Evolutionary conservation across 1,140 invertebrate genomes (phyloP), one percentile per base, ranked within the genome.

Genomic region (Pseudomyrmex dendroicus): DNA sequence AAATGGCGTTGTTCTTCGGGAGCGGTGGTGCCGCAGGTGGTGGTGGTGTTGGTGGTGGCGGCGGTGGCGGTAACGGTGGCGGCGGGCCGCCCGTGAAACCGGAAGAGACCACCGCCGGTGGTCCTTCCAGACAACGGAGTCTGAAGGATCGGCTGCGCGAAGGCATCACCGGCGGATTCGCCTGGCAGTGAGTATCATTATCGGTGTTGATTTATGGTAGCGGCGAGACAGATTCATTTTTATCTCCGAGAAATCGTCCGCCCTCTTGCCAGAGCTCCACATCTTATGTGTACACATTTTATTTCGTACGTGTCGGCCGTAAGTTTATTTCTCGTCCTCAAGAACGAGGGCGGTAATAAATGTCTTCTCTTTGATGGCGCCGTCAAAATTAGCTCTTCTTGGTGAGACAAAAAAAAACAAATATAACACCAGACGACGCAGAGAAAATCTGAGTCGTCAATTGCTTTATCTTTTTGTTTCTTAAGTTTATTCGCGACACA

Each of bases 111-210:
- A 54, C 82, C 17, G 5, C 5, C 35, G 35, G 35, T 35, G 82
- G 90, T 57, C 92, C 93, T 7, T 86, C 92, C n/a, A 91, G 94
- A 57, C 94, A 94, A 74, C 89, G 94, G 0, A 94, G 94, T 59
- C 89, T 97, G 86, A 96, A 96, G 91, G 96, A 97, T 91, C 95
- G 96, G 22, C 95, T 97, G 57, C 95, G 96, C 90, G 96, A 97
- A 64, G 96, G 96, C 88, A 97, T 97, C 92, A 96, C 96, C 48
- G 96, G 96, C 91, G 96, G 96, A 92, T 96, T 96, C 90, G 95
- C 95, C 86, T 97, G 96, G 96, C 96, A 97, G 96, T 97, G 95
- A 97, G 96, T 97, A 91, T 63, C 17, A 20, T 82, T 15, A 13
- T n/a, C 56, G 22, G 22, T 12, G 52, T 4, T 61, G 56, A 66